Evolutionary conservation across 2,113 vertebrate species (phyloP).

Genomic region (Chionis minor): DNA sequence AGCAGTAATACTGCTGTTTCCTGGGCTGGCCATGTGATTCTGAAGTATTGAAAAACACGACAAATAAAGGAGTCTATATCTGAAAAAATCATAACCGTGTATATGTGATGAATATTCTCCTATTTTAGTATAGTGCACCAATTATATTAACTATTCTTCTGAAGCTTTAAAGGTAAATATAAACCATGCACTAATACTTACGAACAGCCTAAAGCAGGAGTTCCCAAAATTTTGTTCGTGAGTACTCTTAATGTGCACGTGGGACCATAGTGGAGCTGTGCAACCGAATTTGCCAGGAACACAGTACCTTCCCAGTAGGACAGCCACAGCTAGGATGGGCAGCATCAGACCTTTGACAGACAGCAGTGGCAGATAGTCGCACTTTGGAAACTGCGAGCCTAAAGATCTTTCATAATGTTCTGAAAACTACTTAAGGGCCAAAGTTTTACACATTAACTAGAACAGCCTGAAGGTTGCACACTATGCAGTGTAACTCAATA

Average conservation of each 20-base stretch:
- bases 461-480: neutral
- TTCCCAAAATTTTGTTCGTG: neutral
- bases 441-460: neutral
- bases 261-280: neutral
- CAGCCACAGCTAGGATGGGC: neutral
- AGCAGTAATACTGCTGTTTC: neutral
- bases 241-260: fast-evolving
- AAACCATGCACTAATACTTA: neutral
- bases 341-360: neutral
- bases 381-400: neutral
- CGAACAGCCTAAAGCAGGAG: neutral
- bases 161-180: neutral
- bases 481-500: neutral
- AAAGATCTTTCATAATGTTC: neutral
- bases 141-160: neutral
- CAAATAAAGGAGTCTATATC: neutral
- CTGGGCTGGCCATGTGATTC: neutral
- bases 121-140: neutral
- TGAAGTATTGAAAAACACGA: neutral
- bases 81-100: neutral
- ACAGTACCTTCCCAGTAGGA: neutral
- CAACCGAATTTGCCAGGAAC: fast-evolving
- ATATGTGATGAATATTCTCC: neutral
- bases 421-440: neutral
- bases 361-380: neutral